Conservation (phyloP, 2,888 invertebrate species). For the Dione juno region DNA sequence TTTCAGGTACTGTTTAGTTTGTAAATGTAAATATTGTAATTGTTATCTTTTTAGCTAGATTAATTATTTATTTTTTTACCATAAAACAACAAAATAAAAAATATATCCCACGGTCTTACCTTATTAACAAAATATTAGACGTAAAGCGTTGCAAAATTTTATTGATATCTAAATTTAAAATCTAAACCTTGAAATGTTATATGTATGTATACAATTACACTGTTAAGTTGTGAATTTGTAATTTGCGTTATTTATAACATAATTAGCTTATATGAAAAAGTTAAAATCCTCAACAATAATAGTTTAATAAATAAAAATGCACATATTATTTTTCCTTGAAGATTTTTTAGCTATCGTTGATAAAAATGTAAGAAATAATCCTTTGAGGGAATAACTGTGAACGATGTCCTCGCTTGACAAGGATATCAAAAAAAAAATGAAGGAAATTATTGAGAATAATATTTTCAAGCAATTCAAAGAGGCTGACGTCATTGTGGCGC, state of each 20-base stretch:
- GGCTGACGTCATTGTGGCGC: too few relatives aligned
- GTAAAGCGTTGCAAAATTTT: constrained; percentile 13
- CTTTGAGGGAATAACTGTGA: too few relatives aligned
- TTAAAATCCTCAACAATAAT: not conserved
- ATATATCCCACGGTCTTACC: constrained; percentile 5
- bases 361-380: too few relatives aligned
- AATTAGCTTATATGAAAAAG: not conserved
- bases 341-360: not conserved
- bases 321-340: not conserved
- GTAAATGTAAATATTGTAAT: too few relatives aligned
- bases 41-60: too few relatives aligned
- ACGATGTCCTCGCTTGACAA: too few relatives aligned
- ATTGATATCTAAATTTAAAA: not conserved
- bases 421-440: too few relatives aligned
- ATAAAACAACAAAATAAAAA: not conserved
- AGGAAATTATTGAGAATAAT: too few relatives aligned
- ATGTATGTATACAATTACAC: too few relatives aligned
- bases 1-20: too few relatives aligned
- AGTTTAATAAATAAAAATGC: not conserved
- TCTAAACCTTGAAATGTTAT: constrained; percentile 7
- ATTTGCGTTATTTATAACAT: not conserved
- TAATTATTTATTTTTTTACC: too few relatives aligned
- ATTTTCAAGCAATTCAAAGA: too few relatives aligned
- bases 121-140: not conserved
- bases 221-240: constrained; percentile 6